Evolutionary conservation across 2,888 invertebrate genomes (phyloP).

Genomic region (Morpho achilles): DNA sequence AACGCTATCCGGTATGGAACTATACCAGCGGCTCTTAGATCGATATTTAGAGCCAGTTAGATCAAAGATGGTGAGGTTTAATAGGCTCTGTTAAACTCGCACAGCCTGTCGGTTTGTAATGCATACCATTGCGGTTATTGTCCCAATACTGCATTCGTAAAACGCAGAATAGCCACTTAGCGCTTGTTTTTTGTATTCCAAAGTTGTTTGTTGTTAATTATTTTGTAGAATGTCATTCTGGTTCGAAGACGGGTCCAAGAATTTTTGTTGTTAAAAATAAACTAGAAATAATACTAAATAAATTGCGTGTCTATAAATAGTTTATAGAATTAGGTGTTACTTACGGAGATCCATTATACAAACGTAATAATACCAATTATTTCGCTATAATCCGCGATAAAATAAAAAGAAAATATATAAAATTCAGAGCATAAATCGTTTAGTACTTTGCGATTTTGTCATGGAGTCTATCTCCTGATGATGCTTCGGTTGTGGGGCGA

Average conservation of each 20-base stretch:
- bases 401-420: too few species aligned
- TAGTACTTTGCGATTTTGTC: background rate
- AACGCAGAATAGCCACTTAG: conserved; percentile 30
- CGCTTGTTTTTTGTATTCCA: background rate
- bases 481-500: too few species aligned
- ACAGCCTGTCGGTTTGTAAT: conserved; percentile 41
- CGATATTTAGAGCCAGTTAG: conserved; percentile 42
- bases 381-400: too few species aligned
- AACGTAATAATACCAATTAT: too few species aligned
- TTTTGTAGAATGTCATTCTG: background rate
- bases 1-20: conserved; percentile 12
- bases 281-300: too few species aligned
- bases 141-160: conserved; percentile 44
- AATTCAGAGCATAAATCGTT: too few species aligned
- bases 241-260: background rate
- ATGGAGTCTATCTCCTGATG: too few species aligned
- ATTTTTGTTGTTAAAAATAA: background rate
- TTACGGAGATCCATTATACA: too few species aligned
- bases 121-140: conserved; percentile 46
- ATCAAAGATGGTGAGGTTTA: conserved; percentile 56
- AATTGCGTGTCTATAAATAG: too few species aligned
- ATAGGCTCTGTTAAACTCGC: conserved; percentile 42
- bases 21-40: conserved; percentile 30
- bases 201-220: background rate
- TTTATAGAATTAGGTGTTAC: too few species aligned